Base-by-base conservation (phyloP, 2,888 invertebrate genomes). In the Thecophora atra region DNA sequence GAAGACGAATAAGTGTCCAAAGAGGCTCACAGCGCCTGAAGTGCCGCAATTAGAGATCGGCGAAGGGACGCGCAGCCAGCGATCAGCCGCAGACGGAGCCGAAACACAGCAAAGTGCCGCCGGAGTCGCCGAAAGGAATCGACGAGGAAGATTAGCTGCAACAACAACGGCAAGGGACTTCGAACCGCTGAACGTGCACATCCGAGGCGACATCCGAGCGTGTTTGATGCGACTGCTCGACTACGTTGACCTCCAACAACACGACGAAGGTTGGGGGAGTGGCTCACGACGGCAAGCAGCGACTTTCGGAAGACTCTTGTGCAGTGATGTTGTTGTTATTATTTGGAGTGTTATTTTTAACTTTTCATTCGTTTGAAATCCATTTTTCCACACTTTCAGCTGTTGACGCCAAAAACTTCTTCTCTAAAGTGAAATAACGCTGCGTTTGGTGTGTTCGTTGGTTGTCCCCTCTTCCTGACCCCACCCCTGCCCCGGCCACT, bases 101-200 rank as follows among this genome's bases (percentile, higher is more conserved):
- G 37, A 62, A 37, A 11, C 62, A n/a, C 15, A 37, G 62, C 37
- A 19, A 47, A 68, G 42, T 56, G 56, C 68, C 13, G 47, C 13
- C 30, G 19, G n/a, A n/a, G 62, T 28, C 68, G 68, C 56, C 56
- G 28, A 68, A 68, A 56, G 19, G 51, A 62, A 70, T 63, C 63
- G 30, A 63, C 69, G 54, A 63, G 70, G 19, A 21, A 54, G 63
- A 70, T 70, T 70, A 64, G 70, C 63, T 70, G 28, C 64, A 52
- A 67, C 67, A 21, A n/a, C 17, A 51, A 28, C 51, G 51, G 19
- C 5, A 54, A 42, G 37, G 3, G 54, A 58, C 37, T 65, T 47
- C 3, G 47, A 47, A 17, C 11, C 17, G 47, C 13, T 47, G 17
- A 47, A 47, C 47, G 47, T 2, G 28, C 24, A 15, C 17, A 24